A percentile compares a stretch with the other conserved stretches of the same genome.
Evolutionary conservation across 2,888 invertebrate genomes (phyloP).

Genomic region (Drosophila diplacantha): DNA sequence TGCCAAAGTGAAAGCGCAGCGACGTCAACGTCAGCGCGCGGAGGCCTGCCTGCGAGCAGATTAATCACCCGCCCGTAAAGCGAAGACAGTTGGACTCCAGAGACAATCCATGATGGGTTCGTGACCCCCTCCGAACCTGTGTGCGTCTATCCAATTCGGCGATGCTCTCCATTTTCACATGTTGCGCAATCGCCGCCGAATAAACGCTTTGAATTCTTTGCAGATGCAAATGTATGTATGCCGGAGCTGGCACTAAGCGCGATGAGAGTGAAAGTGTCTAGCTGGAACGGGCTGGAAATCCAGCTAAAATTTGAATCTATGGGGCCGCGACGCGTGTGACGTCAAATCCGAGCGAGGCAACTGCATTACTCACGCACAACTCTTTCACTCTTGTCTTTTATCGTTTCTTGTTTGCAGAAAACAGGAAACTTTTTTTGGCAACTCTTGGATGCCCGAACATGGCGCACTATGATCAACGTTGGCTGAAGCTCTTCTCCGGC

Average conservation of each 20-base stretch:
- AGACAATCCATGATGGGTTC: conserved; percentile 21
- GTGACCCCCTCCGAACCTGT: conserved; percentile 19
- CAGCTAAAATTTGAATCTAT: conserved; percentile 61
- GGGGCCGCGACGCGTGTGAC: conserved; percentile 48
- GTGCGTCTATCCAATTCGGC: not conserved
- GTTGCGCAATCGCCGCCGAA: conserved; percentile 24
- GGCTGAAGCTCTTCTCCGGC: conserved; percentile 65
- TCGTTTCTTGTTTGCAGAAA: conserved; percentile 55
- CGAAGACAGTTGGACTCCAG: conserved; percentile 30
- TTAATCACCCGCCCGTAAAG: conserved; percentile 56
- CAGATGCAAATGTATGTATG: conserved; percentile 45
- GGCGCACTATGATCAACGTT: conserved; percentile 74
- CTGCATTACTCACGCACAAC: conserved; percentile 32
- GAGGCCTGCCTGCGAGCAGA: conserved; percentile 50
- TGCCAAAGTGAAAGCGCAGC: conserved; percentile 66
- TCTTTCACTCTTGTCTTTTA: conserved; percentile 16
- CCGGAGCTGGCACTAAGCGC: conserved; percentile 16
- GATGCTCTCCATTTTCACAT: conserved; percentile 9
- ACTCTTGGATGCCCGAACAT: conserved; percentile 65
- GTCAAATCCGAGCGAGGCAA: conserved; percentile 53
- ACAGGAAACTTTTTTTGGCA: conserved; percentile 66
- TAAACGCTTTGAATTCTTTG: conserved; percentile 37
- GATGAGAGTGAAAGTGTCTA: conserved; percentile 61
- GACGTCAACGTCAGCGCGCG: conserved; percentile 14
- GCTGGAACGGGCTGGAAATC: conserved; percentile 31